Base-by-base conservation (phyloP, 2,797 vertebrate species). In the Crenuchus spilurus region DNA sequence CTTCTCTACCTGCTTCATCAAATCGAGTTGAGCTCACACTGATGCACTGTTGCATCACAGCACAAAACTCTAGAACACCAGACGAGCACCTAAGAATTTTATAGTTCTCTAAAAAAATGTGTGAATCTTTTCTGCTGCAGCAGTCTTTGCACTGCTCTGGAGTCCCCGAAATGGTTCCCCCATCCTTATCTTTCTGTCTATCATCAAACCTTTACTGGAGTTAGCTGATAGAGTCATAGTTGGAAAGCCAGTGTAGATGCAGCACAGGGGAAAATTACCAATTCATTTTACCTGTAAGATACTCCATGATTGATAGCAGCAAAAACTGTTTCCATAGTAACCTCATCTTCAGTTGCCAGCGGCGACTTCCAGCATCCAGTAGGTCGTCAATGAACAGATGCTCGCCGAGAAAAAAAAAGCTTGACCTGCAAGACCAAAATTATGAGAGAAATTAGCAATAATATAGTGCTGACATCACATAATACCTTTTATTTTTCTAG, bases 251-350 rank as follows among this genome's bases (percentile, higher is more conserved):
- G 65, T 51, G 74, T 60, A 65, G 66, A 62, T 70, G 71, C 14
- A 37, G 62, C 64, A 73, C 26, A 18, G 46, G 57, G 48, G 58
- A 76, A 49, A 78, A 74, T 78, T 70, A 75, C 68, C 49, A 71
- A 66, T 72, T 82, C 81, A 84, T 87, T 87, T 95, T 96, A 97
- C 96, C 96, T 97, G 92, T 93, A 81, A 96, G 90, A 92, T 94
- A 94, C 90, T 94, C 90, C 86, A 95, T 87, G 91, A 96, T 88
- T 67, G 92, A 94, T 84, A 95, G 87, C 86, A 98, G 94, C 81
- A 98, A 85, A 92, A 95, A 85, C 88, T 93, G 95, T 94, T 94
- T 94, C 96, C 96, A 97, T 92, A 94, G 93, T 88, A 96, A 94
- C 93, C 87, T 90, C 96, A 98, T 98, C 94, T 95, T 95, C 94